These are phyloP conservation scores for Calidris pygmaea DNA, from an alignment of 2,113 vertebrate genomes.

Conservation along the genomic window DNA sequence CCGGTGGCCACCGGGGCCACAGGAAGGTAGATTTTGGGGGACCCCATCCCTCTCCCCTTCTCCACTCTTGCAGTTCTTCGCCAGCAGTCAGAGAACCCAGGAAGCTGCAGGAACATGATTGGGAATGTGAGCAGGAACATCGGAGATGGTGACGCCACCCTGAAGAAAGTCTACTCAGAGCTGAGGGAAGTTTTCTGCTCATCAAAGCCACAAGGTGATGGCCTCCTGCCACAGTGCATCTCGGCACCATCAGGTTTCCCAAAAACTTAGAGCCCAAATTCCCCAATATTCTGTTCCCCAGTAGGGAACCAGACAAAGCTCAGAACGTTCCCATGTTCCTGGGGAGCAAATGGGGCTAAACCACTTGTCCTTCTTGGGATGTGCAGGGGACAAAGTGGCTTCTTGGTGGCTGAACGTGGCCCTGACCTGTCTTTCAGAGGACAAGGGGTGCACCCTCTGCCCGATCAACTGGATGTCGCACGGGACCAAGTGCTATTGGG, in stretches of 20 bases:
- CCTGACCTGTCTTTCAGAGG: not conserved
- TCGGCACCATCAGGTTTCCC: not conserved
- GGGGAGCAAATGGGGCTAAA: not conserved
- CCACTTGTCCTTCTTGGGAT: not conserved
- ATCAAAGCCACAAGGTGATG: not conserved
- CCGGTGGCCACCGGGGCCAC: not conserved
- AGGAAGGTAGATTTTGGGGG: not conserved
- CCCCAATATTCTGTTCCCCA: not conserved
- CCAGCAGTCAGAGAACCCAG: no score
- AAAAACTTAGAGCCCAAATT: not conserved
- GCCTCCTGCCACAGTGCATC: not conserved
- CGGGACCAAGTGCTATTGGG: not conserved
- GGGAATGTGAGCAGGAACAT: no score
- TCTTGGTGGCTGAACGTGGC: not conserved
- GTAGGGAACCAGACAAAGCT: not conserved
- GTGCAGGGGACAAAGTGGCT: not conserved
- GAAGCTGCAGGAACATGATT: not conserved
- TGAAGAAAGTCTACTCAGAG: not conserved
- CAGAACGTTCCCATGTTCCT: not conserved
- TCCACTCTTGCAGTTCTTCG: not conserved
- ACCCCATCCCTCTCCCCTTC: not conserved
- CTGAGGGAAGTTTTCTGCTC: not conserved
- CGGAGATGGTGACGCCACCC: not conserved
- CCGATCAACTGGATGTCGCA: fast-evolving
- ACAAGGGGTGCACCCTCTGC: not conserved